Evolutionary conservation across 2,888 invertebrate genomes (phyloP), one percentile per base, ranked within the genome.

Genomic region (Leptinotarsa juncta): DNA sequence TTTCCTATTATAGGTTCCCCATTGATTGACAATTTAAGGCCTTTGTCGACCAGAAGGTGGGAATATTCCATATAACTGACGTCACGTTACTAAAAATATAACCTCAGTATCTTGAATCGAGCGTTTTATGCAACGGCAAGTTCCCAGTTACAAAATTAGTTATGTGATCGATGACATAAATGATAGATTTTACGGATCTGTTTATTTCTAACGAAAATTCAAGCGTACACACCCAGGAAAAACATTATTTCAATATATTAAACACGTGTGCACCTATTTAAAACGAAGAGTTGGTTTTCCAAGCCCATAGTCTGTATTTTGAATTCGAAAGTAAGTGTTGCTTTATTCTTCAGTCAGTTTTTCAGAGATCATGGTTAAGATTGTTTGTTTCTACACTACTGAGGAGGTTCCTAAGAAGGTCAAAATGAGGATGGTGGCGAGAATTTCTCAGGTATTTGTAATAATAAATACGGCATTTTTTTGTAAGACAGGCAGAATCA

Each of bases 391-490:
- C 49, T 77, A 67, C 67, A 77, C 74, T 14, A 71, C 69, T 5
- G 70, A 72, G 18, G 69, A 75, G 68, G 69, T 68, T 48, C 50
- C 60, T 3, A 77, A 73, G 71, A 75, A 50, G 49, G 70, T 71
- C 42, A 77, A 71, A 32, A 70, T 75, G 67, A 77, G 73, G 65
- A 75, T 77, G 71, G 73, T 77, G 60, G 66, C 77, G 2, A 77
- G 67, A 32, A 77, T 77, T 42, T 65, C 68, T 55, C 32, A 77
- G 77, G 77, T 77, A 71, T 50, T 53, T 42, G 55, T n/a, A 51
- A 50, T n/a, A 20, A 49, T 49, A 62, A 65, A n/a, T 62, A 51
- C 23, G 10, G 10, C 3, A 2, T 42, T 42, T 42, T 42, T 7
- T 10, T 42, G 0, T 12, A 3, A 42, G 42, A 42, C 32, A 32